Evolutionary conservation across 2,888 invertebrate genomes (phyloP), one percentile per base, ranked within the genome.

Genomic region (Lasioglossum figueresi): DNA sequence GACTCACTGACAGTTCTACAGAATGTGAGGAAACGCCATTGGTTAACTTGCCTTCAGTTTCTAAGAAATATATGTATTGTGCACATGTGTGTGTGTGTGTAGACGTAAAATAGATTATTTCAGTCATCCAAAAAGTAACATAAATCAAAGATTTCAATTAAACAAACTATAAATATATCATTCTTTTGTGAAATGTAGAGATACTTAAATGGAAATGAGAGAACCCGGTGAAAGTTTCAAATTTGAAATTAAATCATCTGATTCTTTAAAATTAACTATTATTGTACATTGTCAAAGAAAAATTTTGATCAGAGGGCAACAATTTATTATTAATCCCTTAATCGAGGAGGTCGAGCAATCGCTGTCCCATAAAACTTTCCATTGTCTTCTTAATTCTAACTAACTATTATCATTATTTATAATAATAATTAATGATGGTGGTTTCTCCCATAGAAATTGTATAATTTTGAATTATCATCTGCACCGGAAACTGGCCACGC

Each of bases 21-120:
- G 73, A 83, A 79, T 85, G 73, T 80, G 76, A 80, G 63, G 76
- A 85, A 80, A 70, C 45, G 76, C 66, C 79, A 83, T 80, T 79
- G 79, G 82, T 73, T 78, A 84, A 71, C 82, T 78, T 82, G 76
- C 68, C 77, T 81, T 75, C 48, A 71, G 63, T 82, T 84, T 72
- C 78, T 76, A 52, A 52, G 59, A 83, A 83, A 70, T 43, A 45
- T 76, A 76, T 34, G 14, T n/a, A 34, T 14, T 63, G 27, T 56
- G 12, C 78, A 34, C 34, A 14, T 68, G 66, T 68, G 34, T 34
- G 2, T 8, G 3, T 34, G 8, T 27, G 14, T 27, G 2, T 48
- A 74, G 3, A 52, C 52, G 56, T 12, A n/a, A 74, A 74, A 66
- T 40, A 71, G 34, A 78, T 27, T 70, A 27, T 6, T 72, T 34